Evolutionary conservation across 2,797 vertebrate genomes (phyloP), one percentile per base, ranked within the genome.

Genomic region (Anguilla megastoma): DNA sequence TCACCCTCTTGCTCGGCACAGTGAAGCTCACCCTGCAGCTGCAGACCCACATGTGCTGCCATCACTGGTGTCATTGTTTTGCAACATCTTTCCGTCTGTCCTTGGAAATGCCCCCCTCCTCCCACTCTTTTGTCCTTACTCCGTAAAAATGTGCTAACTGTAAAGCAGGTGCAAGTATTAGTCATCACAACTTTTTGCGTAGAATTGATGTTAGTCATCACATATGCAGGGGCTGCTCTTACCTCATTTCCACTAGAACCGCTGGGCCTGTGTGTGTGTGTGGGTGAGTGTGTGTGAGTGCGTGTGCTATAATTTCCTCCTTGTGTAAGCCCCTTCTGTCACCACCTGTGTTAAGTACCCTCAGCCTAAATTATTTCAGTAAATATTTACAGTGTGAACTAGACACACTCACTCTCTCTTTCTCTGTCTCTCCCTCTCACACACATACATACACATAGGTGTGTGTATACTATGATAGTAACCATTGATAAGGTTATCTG

Each of bases 161-260:
- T 87, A 63, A 85, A 83, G 83, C 91, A 91, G 91, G 91, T 91
- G 91, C 84, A 84, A 87, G 84, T 30, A 82, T 89, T 90, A 90
- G 86, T 91, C 91, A 90, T 86, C 87, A 27, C 88, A 60, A 66
- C 86, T 79, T 71, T 85, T 16, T 89, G 63, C 79, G 71, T 56
- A 56, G 41, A 87, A 76, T 14, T 76, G n/a, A 30, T 87, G 89
- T 88, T 87, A 87, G 89, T 90, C 90, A 90, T 89, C 88, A 88
- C 84, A 86, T 86, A 45, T 36, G 79, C 36, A 58, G 56, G 85
- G 86, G 56, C 50, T 52, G 50, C 86, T 89, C 86, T 89, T 87
- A 79, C 88, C 86, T 88, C 88, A 88, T 88, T 82, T 85, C 71
- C 58, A 86, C 48, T 33, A 30, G 36, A 48, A 45, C 41, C 74